phyloP scores from a whole-genome alignment of 2,797 vertebrate genomes.

The Poecile montanus region DNA sequence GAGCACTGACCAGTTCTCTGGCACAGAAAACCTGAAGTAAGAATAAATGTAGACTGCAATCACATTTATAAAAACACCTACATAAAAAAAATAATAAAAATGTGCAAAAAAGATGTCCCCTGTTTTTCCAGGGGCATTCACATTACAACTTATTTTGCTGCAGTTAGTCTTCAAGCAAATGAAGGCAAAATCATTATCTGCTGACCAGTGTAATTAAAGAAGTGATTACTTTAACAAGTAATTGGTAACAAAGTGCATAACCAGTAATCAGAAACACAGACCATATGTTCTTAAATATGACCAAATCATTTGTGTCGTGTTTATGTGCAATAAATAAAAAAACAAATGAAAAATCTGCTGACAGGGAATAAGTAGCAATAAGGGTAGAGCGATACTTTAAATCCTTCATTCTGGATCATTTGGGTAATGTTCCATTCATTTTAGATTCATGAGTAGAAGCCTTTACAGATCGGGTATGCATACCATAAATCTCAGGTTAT shows the following conservation, averaged over 20 bases:
- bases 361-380: slow-evolving; percentile 84
- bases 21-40: background rate
- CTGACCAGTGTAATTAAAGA: slow-evolving; percentile 75
- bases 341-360: slow-evolving; percentile 85
- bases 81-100: background rate
- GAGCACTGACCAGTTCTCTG: background rate
- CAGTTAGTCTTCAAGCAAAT: slow-evolving; percentile 54
- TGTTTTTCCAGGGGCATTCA: background rate
- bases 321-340: slow-evolving; percentile 83
- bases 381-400: slow-evolving; percentile 82
- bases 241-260: slow-evolving; percentile 74
- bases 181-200: slow-evolving; percentile 55
- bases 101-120: background rate
- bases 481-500: slow-evolving; percentile 82
- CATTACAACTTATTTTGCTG: background rate
- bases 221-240: slow-evolving; percentile 75
- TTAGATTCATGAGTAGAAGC: slow-evolving; percentile 84
- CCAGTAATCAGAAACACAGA: slow-evolving; percentile 71
- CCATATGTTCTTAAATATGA: slow-evolving; percentile 82
- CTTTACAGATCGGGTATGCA: slow-evolving; percentile 78
- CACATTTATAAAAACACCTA: slow-evolving; percentile 16
- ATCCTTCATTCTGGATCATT: slow-evolving; percentile 86
- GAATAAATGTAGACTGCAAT: background rate
- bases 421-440: slow-evolving; percentile 89
- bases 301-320: slow-evolving; percentile 80